Conservation (phyloP, 2,888 invertebrate species). For the Hirtodrosophila duncani region DNA sequence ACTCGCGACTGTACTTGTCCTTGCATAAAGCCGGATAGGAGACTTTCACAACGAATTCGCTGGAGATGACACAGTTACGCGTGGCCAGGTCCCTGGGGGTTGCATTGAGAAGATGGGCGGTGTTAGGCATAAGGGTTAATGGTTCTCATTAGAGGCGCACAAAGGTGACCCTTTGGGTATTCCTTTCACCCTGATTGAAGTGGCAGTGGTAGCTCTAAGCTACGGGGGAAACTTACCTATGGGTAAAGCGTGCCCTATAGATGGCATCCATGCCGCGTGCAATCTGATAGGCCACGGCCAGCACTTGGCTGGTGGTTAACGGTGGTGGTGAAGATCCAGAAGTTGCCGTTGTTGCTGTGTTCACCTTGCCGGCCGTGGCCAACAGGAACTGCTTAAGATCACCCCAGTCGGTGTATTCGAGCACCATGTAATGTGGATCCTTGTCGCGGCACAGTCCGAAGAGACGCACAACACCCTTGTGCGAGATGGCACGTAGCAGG, state of each 20-base stretch:
- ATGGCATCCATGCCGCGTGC: slow-evolving; percentile 90
- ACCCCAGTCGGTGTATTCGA: slow-evolving; percentile 97
- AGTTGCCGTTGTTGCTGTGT: too few species aligned
- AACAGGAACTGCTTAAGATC: slow-evolving; percentile 93
- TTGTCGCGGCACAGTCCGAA: slow-evolving; percentile 89
- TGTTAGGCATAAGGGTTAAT: slow-evolving; percentile 27
- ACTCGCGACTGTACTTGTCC: slow-evolving; percentile 93
- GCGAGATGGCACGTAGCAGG: slow-evolving; percentile 88
- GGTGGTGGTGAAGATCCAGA: slow-evolving; percentile 80
- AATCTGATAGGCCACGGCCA: slow-evolving; percentile 86
- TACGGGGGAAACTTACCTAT: slow-evolving; percentile 84
- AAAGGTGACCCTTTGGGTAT: not conserved
- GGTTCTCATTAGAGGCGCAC: slow-evolving; percentile 14
- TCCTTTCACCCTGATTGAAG: too few species aligned
- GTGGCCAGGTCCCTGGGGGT: slow-evolving; percentile 91
- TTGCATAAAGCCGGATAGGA: slow-evolving; percentile 88
- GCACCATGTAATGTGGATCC: slow-evolving; percentile 92
- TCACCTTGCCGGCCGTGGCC: slow-evolving; percentile 79
- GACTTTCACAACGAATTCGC: slow-evolving; percentile 88
- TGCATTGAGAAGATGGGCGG: not conserved
- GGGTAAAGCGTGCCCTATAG: slow-evolving; percentile 87
- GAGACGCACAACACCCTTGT: slow-evolving; percentile 88
- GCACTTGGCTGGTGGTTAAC: slow-evolving; percentile 84
- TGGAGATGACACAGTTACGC: slow-evolving; percentile 92
- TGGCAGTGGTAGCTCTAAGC: too few species aligned